Base-by-base conservation (phyloP, 2,888 invertebrate species). In the Heliconius cydno region DNA sequence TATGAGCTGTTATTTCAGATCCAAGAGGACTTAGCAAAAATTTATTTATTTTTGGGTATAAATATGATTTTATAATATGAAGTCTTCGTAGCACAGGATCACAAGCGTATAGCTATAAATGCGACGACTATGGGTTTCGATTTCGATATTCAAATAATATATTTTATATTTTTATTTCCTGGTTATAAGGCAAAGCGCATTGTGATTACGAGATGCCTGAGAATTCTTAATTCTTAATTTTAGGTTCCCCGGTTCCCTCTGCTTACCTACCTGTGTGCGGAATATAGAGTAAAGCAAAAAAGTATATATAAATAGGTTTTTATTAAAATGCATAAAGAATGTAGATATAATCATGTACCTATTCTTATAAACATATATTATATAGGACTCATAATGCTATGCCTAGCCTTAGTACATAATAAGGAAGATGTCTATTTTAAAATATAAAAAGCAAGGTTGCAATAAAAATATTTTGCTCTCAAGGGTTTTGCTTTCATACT, bases 401-500 rank as follows among this genome's bases (percentile, higher is more conserved):
- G 7, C 6, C 41, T 25, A 70, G 30, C 12, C 22, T 72, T 13
- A 72, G 34, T 25, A 25, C 73, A 60, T 73, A 60, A 60, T 73
- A 73, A 73, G 60, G 60, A 73, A 70, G 41, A 25, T 70, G 41
- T 41, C 60, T 60, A 73, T 73, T 38, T 60, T 60, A 30, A 34
- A 73, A 38, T 34, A 60, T 34, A 60, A 73, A 73, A 73, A 25
- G 60, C 34, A 38, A 9, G 73, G n/a, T 73, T 73, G 73, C 25
- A 73, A 38, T 38, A 60, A 73, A 73, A 73, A 73, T 73, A 73
- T 73, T 73, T 60, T 60, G 76, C 74, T 76, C 68, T 77, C 22
- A 65, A 74, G 76, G 68, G 41, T 38, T 60, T 60, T 60, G 73
- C 52, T 80, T 76, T 70, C 74, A 77, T 71, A 66, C 67, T 76